Percentiles rank a stretch among this genome's conserved stretches.
Conservation (phyloP, 2,797 vertebrate species). For the Gallinago stenura region DNA sequence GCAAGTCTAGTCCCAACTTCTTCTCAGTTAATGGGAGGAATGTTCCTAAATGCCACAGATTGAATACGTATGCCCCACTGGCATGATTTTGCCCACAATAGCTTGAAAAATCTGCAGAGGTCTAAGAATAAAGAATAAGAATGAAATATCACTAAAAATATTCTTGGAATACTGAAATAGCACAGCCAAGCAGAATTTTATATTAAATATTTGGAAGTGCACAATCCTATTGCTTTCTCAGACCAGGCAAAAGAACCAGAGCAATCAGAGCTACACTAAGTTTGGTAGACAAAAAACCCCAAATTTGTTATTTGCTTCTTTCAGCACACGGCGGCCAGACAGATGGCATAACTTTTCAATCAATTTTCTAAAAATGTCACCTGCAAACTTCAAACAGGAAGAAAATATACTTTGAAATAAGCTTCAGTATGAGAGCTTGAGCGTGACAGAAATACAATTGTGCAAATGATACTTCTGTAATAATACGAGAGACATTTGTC, state of each 20-base stretch:
- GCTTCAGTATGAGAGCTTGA: background rate
- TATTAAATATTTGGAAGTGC: background rate
- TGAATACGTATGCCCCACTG: background rate
- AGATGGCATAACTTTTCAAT: background rate
- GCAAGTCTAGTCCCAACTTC: background rate
- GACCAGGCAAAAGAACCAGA: background rate
- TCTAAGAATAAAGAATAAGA: background rate
- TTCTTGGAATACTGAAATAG: background rate
- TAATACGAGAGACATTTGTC: background rate
- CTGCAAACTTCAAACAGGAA: background rate
- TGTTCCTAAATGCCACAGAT: background rate
- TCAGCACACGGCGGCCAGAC: background rate
- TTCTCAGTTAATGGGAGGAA: background rate
- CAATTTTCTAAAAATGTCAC: background rate
- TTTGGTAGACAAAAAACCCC: background rate
- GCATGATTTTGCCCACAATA: background rate
- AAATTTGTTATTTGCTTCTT: background rate
- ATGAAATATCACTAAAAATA: background rate
- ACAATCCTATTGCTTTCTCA: background rate
- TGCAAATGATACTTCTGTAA: background rate
- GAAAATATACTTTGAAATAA: background rate
- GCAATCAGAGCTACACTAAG: background rate
- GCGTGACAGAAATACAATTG: background rate
- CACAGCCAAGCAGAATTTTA: background rate
- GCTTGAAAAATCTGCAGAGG: background rate